phyloP scores from a whole-genome alignment of 2,797 vertebrate genomes.

The Manis pentadactyla region DNA sequence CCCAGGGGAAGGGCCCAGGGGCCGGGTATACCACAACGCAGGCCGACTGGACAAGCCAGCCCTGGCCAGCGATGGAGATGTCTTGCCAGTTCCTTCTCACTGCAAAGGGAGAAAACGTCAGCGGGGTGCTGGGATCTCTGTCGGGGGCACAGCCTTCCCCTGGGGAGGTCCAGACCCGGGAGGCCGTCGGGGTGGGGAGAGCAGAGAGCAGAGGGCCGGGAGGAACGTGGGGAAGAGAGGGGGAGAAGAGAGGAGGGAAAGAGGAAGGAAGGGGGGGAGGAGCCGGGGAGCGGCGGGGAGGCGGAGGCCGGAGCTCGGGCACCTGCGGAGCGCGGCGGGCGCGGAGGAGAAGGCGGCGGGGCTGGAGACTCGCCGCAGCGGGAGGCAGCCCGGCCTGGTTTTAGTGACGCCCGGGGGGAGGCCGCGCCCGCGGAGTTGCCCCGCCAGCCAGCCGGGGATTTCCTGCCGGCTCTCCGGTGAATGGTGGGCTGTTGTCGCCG shows the following conservation, averaged over 20 bases:
- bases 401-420: background rate
- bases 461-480: background rate
- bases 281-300: background rate
- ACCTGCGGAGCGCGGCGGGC: too few relatives aligned
- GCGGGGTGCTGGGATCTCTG: background rate
- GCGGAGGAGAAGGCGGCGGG: background rate
- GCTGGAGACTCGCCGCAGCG: background rate
- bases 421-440: background rate
- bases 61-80: background rate
- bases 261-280: background rate
- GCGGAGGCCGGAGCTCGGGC: background rate
- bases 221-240: too few relatives aligned
- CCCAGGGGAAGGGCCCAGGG: too few relatives aligned
- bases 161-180: background rate
- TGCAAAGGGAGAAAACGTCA: background rate
- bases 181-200: too few relatives aligned
- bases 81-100: background rate
- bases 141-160: background rate
- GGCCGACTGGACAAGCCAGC: background rate
- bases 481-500: background rate
- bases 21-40: background rate
- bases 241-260: too few relatives aligned
- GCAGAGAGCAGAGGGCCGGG: rapidly evolving
- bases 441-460: background rate
- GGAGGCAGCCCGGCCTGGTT: background rate